Base-by-base conservation (phyloP, 2,888 invertebrate genomes). In the Nowickia ferox region DNA sequence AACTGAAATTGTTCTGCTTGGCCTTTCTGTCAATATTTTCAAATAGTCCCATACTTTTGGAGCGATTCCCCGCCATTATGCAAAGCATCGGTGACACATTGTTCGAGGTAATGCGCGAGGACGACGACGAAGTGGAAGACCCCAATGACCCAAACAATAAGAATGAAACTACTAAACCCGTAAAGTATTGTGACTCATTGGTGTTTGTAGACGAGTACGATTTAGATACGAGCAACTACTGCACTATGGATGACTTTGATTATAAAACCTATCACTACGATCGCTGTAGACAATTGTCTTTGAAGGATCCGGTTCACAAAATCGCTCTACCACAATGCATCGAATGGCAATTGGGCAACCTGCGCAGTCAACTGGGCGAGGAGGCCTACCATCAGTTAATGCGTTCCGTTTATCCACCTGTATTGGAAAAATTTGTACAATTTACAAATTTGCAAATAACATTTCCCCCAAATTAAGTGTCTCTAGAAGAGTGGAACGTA, bases 231-330 rank as follows among this genome's bases (percentile, higher is more conserved):
- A 90, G 90, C 63, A 90, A 89, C 80, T 90, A 91, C 77, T 89
- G 88, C 75, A 89, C 89, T 48, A 86, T 88, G 75, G 94, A 94
- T 53, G 94, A 94, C 87, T 94, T 94, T 83, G 95, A 95, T 89
- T 91, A 92, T 69, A 92, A 92, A 82, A 96, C 96, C 48, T 95
- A 96, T 89, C 97, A 97, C 92, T 96, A 96, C 88, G 94, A 94
- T 89, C 94, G 98, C 46, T 92, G 91, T 79, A 94, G 95, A 69
- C 95, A 95, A 89, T 94, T 95, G 90, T 94, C 95, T 72, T 93
- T 95, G 66, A 93, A 94, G 75, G 98, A 98, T 93, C 97, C 97
- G 46, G 96, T 98, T 22, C 96, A 97, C 91, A 95, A 95, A 75
- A 95, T 97, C 59, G 96, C 96, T 83, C 93, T 98, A 71, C 94